These are phyloP conservation scores for Gymnothorax javanicus DNA, from an alignment of 2,797 vertebrate species.

Conservation along the genomic window DNA sequence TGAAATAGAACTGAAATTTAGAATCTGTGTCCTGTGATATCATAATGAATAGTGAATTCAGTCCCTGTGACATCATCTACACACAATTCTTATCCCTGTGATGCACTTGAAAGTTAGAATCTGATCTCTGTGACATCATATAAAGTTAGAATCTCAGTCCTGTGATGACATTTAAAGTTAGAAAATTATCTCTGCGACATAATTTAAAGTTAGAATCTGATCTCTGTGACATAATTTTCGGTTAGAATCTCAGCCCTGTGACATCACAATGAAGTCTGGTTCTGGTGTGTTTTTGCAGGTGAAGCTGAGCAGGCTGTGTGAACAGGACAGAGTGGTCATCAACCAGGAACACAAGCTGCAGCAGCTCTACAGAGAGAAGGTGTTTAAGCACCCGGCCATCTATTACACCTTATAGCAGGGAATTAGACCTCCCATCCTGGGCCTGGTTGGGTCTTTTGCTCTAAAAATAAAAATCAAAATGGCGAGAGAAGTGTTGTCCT, in stretches of 20 bases:
- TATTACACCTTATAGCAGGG: not conserved
- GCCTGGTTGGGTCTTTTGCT: not conserved
- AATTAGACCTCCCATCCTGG: not conserved
- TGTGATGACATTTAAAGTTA: not conserved
- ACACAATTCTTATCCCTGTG: not conserved
- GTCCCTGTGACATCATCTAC: not conserved
- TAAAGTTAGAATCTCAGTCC: not conserved
- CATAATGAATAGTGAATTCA: too few species aligned
- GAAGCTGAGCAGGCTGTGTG: conserved; percentile 91
- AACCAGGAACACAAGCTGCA: conserved; percentile 92
- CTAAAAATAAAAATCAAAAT: not conserved
- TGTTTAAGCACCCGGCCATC: conserved; percentile 56
- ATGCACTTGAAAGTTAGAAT: not conserved
- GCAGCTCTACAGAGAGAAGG: conserved; percentile 98
- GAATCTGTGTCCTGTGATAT: too few species aligned
- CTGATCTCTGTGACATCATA: not conserved
- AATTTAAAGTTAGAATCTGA: not conserved
- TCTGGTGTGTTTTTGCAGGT: conserved; percentile 65
- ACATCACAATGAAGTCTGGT: not conserved
- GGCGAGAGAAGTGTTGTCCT: not conserved
- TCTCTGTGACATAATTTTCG: not conserved
- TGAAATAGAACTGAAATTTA: too few species aligned
- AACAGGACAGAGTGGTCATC: conserved; percentile 91
- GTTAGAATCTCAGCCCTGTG: not conserved
- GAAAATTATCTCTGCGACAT: not conserved